Percentiles rank a stretch among this genome's conserved stretches.
These are phyloP conservation scores for Mustelus asterias DNA, from an alignment of 2,113 vertebrate genomes.

Conservation along the genomic window DNA sequence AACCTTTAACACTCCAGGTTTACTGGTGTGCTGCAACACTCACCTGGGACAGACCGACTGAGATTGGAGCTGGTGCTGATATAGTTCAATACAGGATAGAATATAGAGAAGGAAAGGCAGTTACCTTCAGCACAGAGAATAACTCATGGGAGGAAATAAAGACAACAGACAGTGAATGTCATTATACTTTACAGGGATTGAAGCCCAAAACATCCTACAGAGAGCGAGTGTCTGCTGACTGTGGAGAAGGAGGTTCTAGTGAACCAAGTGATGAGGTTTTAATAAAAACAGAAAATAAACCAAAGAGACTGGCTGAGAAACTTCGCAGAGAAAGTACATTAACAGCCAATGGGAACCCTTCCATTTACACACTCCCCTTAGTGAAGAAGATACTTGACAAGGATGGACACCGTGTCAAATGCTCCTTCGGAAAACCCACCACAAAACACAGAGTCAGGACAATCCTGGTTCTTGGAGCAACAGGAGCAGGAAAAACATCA, in stretches of 20 bases:
- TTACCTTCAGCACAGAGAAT: neutral
- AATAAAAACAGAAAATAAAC: neutral
- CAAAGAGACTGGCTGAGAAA: neutral
- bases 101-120: neutral
- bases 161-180: neutral
- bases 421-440: conserved; percentile 39
- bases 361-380: conserved; percentile 39
- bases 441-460: conserved; percentile 39
- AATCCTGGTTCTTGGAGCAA: conserved; percentile 50
- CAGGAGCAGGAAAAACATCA: conserved; percentile 50
- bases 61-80: conserved; percentile 31
- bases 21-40: neutral
- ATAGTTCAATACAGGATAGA: conserved; percentile 16
- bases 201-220: neutral
- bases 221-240: conserved; percentile 22
- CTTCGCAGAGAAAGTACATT: neutral
- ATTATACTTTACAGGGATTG: conserved; percentile 23
- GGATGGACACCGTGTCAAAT: conserved; percentile 24
- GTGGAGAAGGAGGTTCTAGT: conserved; percentile 30
- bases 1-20: neutral
- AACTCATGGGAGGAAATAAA: neutral
- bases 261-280: conserved; percentile 35
- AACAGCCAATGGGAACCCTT: neutral
- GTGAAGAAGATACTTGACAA: neutral
- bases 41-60: conserved; percentile 2